Evolutionary conservation across 2,888 invertebrate genomes (phyloP).

Genomic region (Ochropleura leucogaster): DNA sequence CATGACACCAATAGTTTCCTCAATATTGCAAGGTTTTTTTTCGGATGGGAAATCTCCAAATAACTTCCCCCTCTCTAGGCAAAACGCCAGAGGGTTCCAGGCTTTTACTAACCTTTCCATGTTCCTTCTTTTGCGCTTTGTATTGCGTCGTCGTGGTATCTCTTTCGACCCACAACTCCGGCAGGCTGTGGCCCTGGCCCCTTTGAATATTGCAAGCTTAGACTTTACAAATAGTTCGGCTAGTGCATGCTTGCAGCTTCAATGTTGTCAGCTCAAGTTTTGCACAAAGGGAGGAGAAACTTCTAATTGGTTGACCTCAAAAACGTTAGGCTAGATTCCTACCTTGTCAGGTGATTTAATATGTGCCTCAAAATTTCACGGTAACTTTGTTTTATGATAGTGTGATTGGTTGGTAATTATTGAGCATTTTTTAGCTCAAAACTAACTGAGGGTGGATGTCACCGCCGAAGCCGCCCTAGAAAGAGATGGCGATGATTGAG

Average conservation of each 20-base stretch:
- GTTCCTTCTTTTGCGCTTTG: no score
- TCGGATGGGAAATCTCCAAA: no score
- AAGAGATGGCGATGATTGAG: no score
- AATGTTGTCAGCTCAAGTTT: conserved; percentile 14
- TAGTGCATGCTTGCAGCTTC: conserved; percentile 9
- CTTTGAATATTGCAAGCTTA: background rate
- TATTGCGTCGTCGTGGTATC: no score
- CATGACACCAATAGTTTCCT: background rate
- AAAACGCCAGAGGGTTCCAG: no score
- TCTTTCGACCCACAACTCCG: no score
- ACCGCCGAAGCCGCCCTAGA: no score
- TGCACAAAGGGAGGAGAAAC: conserved; percentile 10
- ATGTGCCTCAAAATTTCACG: background rate
- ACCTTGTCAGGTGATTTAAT: background rate
- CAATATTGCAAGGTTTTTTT: background rate
- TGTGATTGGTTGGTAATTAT: background rate
- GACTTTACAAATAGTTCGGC: conserved; percentile 2
- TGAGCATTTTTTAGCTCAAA: background rate
- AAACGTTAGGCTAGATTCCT: background rate
- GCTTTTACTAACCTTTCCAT: no score
- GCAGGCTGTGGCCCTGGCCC: no score
- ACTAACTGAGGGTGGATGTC: no score
- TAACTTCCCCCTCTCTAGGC: no score
- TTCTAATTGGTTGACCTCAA: conserved; percentile 36
- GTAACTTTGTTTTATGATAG: background rate